Base-by-base conservation (phyloP, 2,888 invertebrate species). In the Pristionchus fissidentatus region DNA sequence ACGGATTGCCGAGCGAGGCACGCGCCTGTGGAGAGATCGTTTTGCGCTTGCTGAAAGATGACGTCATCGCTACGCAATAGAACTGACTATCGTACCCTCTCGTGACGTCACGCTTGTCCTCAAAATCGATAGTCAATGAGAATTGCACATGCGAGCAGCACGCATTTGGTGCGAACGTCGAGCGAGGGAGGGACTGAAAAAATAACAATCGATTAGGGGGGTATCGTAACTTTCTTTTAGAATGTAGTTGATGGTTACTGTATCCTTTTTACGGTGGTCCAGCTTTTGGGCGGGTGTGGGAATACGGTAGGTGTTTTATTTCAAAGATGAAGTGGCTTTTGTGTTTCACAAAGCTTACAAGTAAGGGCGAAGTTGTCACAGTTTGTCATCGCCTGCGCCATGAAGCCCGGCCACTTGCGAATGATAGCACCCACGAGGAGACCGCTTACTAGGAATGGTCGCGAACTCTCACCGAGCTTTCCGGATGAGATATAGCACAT, bases 291-390 rank as follows among this genome's bases (percentile, higher is more conserved):
- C n/a, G n/a, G n/a, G n/a, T n/a, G n/a, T n/a, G n/a, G n/a, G n/a
- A n/a, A n/a, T n/a, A n/a, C n/a, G n/a, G n/a, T n/a, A n/a, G n/a
- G n/a, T n/a, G n/a, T n/a, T n/a, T n/a, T n/a, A n/a, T n/a, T n/a
- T n/a, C n/a, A n/a, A n/a, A n/a, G n/a, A n/a, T n/a, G n/a, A n/a
- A n/a, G n/a, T n/a, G n/a, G n/a, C n/a, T n/a, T n/a, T n/a, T n/a
- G n/a, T n/a, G n/a, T n/a, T n/a, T n/a, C n/a, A n/a, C n/a, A n/a
- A 1, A 38, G 22, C 66, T 35, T 19, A 66, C 66, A 66, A 66
- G 66, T 66, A 38, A 66, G 38, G 35, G 66, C 66, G 66, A 66
- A 66, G 38, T 66, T 66, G 66, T 66, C 66, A 29, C 66, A 66
- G 66, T 66, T 66, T 19, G 66, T 66, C 66, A 66, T 66, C 3